Conservation (phyloP, 2,888 invertebrate genomes). For the Drosophila subquinaria region DNA sequence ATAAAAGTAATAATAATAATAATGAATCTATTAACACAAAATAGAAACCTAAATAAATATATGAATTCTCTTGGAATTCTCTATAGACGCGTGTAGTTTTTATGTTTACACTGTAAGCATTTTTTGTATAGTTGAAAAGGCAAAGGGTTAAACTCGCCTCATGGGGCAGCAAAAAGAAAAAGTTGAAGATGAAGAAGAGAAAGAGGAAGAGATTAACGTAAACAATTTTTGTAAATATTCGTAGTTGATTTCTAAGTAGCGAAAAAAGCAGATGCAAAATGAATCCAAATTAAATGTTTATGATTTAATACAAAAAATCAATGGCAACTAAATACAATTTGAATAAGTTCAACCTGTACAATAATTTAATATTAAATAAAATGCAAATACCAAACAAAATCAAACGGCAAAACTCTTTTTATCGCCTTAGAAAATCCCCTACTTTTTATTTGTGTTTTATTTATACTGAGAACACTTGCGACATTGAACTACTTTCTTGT, state of each 20-base stretch:
- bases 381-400: constrained; percentile 51
- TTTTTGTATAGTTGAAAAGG: constrained; percentile 73
- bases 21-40: constrained; percentile 68
- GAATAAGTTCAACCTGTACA: constrained; percentile 83
- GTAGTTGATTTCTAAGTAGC: constrained; percentile 80
- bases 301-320: constrained; percentile 66
- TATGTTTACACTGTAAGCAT: constrained; percentile 70
- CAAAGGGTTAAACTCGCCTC: constrained; percentile 34
- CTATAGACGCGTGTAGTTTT: constrained; percentile 63
- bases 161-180: constrained; percentile 2
- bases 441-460: constrained; percentile 1
- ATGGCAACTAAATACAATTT: constrained; percentile 77
- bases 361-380: constrained; percentile 82
- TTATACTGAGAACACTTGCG: constrained; percentile 17
- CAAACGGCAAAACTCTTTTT: constrained; percentile 2
- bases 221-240: constrained; percentile 70
- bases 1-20: constrained; percentile 33
- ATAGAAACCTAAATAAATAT: constrained; percentile 48
- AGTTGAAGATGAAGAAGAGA: neutral
- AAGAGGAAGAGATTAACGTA: constrained; percentile 22
- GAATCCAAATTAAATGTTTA: constrained; percentile 63
- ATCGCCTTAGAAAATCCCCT: neutral
- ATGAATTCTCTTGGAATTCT: constrained; percentile 50
- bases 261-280: constrained; percentile 38
- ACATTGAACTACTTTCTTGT: constrained; percentile 30